Evolutionary conservation across 2,888 invertebrate genomes (phyloP), one percentile per base, ranked within the genome.

Genomic region (Nysson spinosus): DNA sequence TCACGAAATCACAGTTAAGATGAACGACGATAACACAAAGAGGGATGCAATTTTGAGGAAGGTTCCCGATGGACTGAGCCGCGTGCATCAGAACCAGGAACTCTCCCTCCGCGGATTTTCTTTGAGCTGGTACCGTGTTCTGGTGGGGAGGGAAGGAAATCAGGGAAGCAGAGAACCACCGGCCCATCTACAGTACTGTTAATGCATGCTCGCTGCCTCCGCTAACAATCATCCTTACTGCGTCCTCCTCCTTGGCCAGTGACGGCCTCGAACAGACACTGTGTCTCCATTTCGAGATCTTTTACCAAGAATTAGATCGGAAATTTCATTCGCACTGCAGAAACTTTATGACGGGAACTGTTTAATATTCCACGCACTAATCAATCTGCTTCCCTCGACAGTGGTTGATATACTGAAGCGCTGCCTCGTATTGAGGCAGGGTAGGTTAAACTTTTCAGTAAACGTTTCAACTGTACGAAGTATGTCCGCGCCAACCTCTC

Each of bases 151-250:
- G 64, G 69, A 74, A 67, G 62, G 75, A 71, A 71, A 77, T 44
- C 52, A 64, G 60, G 70, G 61, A 75, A 74, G 51, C 73, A 68
- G 74, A 79, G 81, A 79, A 77, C 69, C 73, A 75, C 78, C 78
- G 80, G 80, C 78, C 81, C 79, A 82, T 83, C 80, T 79, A 77
- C 84, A 85, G 85, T 85, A 85, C 85, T 86, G 86, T 86, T 86
- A 86, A 86, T 86, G 84, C 86, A 86, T 85, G 86, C 83, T 85
- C 73, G 71, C 72, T 85, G 86, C 85, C 75, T 84, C 83, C 68
- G 78, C 81, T 86, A 86, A 86, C 85, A 75, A 86, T 84, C 83
- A 82, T 83, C 75, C 80, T 82, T 75, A 72, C 51, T 54, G 58
- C 73, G 63, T 72, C 67, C 64, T 73, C 73, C 56, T 70, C 60